Evolutionary conservation across 30 jellyfish, hydroid and myxozoan genomes (phyloP).

Genomic region (Pelagia noctiluca): DNA sequence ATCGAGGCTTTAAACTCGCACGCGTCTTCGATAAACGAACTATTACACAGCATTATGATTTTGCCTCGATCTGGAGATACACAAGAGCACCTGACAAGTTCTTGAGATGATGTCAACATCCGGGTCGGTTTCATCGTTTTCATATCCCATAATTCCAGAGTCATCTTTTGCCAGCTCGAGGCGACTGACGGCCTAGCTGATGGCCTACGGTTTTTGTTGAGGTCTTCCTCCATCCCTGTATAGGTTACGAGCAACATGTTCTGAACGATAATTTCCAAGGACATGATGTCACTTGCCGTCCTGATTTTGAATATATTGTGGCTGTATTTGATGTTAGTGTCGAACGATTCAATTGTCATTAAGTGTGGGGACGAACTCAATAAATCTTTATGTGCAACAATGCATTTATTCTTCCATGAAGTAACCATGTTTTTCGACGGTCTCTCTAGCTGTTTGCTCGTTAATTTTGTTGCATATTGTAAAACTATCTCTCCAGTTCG

Average conservation of each 20-base stretch:
- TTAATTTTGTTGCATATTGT: constrained; percentile 37
- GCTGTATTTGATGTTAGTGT: constrained; percentile 1
- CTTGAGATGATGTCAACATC: constrained; percentile 34
- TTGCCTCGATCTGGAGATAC: constrained; percentile 57
- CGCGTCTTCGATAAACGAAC: constrained; percentile 50
- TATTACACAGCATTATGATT: constrained; percentile 52
- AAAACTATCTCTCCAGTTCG: constrained; percentile 39
- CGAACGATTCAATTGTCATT: constrained; percentile 35
- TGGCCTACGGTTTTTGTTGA: constrained; percentile 27
- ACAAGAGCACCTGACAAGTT: constrained; percentile 56
- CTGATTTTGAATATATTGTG: constrained; percentile 30
- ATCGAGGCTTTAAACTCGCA: constrained; percentile 56
- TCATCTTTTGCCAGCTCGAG: constrained; percentile 58
- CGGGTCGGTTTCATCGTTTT: constrained; percentile 28
- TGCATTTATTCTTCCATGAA: constrained; percentile 31
- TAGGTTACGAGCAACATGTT: constrained; percentile 47
- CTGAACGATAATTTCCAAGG: constrained; percentile 35
- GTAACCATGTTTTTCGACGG: constrained; percentile 35
- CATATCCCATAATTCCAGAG: constrained; percentile 71
- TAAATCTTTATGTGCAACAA: constrained; percentile 52
- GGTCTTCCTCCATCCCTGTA: constrained; percentile 37
- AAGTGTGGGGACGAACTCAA: background rate
- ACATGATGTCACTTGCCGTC: constrained; percentile 42
- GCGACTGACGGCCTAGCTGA: constrained; percentile 72
- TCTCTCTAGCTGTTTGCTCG: background rate